Percentiles rank a stretch among this genome's conserved stretches.
Conservation (phyloP, 2,113 vertebrate species). For the Tichodroma muraria region DNA sequence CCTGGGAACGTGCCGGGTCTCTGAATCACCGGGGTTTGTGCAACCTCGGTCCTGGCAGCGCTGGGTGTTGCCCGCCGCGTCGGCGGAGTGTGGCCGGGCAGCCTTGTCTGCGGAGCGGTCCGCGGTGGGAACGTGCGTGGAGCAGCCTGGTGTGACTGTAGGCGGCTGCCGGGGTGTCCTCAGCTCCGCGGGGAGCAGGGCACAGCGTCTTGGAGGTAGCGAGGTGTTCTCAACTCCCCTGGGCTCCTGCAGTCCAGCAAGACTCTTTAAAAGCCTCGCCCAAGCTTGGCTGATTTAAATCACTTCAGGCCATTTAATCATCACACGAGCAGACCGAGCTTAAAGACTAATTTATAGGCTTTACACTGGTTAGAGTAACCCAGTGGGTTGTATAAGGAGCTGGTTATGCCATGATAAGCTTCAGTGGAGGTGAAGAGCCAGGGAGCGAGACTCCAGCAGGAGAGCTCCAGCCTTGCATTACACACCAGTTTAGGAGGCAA, state of each 20-base stretch:
- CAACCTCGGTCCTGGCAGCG: not conserved
- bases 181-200: not conserved
- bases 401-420: not conserved
- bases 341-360: not conserved
- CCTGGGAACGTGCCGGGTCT: not conserved
- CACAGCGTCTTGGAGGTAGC: not conserved
- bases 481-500: not conserved
- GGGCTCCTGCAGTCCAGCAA: not conserved
- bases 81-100: not conserved
- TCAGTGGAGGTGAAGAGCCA: not conserved
- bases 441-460: not conserved
- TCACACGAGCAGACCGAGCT: not conserved
- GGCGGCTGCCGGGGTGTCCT: not conserved
- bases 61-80: not conserved
- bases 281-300: not conserved
- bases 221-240: not conserved
- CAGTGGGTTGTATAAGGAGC: not conserved
- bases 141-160: not conserved
- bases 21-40: not conserved
- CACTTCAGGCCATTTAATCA: not conserved
- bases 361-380: not conserved
- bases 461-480: not conserved
- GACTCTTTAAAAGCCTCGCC: not conserved
- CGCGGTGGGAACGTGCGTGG: accelerated
- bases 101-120: accelerated